Evolutionary conservation across 2,797 vertebrate genomes (phyloP).

Genomic region (Schizopygopsis pylzovi): DNA sequence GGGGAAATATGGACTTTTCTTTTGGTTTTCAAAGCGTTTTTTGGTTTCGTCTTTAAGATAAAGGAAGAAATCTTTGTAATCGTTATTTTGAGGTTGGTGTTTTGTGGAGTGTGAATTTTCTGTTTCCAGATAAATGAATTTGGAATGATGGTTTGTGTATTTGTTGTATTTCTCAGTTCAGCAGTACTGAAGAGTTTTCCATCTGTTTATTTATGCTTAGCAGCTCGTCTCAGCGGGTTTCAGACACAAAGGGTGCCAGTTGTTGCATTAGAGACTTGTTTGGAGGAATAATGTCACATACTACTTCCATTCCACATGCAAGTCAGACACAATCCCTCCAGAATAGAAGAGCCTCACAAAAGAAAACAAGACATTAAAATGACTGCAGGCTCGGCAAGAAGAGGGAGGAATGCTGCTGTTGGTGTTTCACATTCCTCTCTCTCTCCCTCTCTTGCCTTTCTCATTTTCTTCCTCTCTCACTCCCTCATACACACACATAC

Average conservation of each 20-base stretch:
- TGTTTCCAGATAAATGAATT: neutral
- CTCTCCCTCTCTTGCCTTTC: conserved; percentile 57
- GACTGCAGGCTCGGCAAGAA: conserved; percentile 78
- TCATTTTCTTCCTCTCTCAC: conserved; percentile 27
- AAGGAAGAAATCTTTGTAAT: neutral
- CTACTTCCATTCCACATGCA: conserved; percentile 53
- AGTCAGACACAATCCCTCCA: conserved; percentile 64
- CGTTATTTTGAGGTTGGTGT: neutral
- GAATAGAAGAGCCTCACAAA: conserved; percentile 69
- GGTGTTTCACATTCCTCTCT: conserved; percentile 82
- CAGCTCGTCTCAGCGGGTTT: conserved; percentile 40
- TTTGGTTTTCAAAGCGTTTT: neutral
- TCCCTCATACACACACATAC: conserved; percentile 30
- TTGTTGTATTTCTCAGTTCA: conserved; percentile 31
- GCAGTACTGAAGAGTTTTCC: conserved; percentile 45
- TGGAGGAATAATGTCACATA: conserved; percentile 32
- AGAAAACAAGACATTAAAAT: conserved; percentile 74
- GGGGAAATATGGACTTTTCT: neutral
- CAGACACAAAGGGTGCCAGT: conserved; percentile 37
- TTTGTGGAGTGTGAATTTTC: neutral
- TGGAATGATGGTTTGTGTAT: neutral
- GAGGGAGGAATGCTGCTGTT: conserved; percentile 81
- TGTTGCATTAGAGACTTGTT: conserved; percentile 9
- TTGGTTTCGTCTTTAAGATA: neutral
- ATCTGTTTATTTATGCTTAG: conserved; percentile 52